A percentile compares a stretch with the other conserved stretches of the same genome.
These are phyloP conservation scores for Ophioninae sp. DNA, from an alignment of 2,888 invertebrate species.

Conservation along the genomic window DNA sequence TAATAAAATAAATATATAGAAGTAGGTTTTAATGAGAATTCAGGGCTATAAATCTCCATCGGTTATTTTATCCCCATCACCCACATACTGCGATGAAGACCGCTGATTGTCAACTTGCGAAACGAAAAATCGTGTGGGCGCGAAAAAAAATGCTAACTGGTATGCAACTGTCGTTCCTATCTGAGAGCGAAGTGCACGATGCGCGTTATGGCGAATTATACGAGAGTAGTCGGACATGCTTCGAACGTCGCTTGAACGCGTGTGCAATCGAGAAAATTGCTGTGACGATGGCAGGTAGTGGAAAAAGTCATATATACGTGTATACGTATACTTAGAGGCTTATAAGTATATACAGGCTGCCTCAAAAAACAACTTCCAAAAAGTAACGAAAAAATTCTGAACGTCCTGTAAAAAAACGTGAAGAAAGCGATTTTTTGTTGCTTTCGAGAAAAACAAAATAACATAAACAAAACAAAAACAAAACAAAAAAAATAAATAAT, in stretches of 20 bases:
- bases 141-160: constrained; percentile 37
- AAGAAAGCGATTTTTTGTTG: no score
- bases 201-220: constrained; percentile 46
- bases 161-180: constrained; percentile 53
- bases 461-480: no score
- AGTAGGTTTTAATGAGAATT: constrained; percentile 42
- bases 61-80: constrained; percentile 48
- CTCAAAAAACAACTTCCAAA: no score
- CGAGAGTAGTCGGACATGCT: constrained; percentile 36
- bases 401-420: no score
- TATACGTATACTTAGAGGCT: no score
- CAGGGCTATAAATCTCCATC: constrained; percentile 49
- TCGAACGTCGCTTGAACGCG: constrained; percentile 15
- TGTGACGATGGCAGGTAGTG: constrained; percentile 12
- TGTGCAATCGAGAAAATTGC: constrained; percentile 15
- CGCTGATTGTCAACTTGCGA: constrained; percentile 56
- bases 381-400: no score
- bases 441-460: no score
- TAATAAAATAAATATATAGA: constrained; percentile 20
- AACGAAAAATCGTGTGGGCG: constrained; percentile 53
- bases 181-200: constrained; percentile 32
- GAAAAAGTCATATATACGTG: no score
- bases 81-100: constrained; percentile 29
- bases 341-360: no score
- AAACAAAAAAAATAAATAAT: no score